Evolutionary conservation across 2,113 vertebrate genomes (phyloP).

Genomic region (Hyperopisus bebe): DNA sequence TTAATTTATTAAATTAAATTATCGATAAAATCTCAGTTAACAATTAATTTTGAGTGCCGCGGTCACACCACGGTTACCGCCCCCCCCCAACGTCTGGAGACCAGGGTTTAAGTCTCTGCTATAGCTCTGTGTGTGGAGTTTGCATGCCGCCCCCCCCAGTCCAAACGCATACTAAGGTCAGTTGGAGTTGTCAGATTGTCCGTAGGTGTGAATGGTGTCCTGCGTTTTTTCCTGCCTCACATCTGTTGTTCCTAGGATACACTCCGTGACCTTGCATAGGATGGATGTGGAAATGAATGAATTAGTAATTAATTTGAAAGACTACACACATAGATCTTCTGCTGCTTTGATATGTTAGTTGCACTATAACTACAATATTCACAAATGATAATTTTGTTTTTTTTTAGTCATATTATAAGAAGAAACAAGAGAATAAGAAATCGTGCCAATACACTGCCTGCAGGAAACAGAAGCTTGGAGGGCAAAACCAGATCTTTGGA

Average conservation of each 20-base stretch:
- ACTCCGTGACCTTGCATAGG: not conserved
- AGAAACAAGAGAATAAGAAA: slow-evolving; percentile 55
- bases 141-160: not conserved
- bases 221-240: not conserved
- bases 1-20: not conserved
- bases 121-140: not conserved
- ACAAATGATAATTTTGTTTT: not conserved
- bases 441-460: slow-evolving; percentile 46
- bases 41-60: not conserved
- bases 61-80: not conserved
- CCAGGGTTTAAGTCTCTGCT: not conserved
- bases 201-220: not conserved
- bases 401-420: slow-evolving; percentile 64
- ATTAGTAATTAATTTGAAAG: not conserved
- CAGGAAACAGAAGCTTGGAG: slow-evolving; percentile 32
- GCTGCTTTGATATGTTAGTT: not conserved
- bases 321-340: not conserved
- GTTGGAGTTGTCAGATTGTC: not conserved
- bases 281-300: not conserved
- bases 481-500: slow-evolving; percentile 39
- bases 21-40: not conserved
- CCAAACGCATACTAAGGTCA: not conserved
- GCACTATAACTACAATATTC: not conserved
- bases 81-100: not conserved
- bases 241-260: not conserved